Percentiles rank a stretch among this genome's conserved stretches.
phyloP scores from a whole-genome alignment of 2,797 vertebrate genomes.

The Peromyscus aztecus region DNA sequence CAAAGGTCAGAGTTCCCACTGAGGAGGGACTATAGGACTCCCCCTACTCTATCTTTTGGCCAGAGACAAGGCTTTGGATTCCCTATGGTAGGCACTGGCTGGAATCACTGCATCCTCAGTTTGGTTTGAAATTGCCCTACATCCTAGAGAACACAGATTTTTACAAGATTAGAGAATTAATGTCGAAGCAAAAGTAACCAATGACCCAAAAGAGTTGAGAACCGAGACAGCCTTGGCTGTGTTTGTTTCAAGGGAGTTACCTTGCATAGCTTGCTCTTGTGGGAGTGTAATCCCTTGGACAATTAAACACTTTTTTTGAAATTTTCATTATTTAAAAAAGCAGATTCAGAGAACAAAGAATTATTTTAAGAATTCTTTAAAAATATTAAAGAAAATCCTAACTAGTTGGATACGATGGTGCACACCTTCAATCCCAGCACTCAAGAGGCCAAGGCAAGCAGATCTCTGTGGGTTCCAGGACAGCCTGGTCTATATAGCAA shows the following conservation, averaged over 20 bases:
- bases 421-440: not conserved
- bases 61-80: not conserved
- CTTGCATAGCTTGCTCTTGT: not conserved
- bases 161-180: not conserved
- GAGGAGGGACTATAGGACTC: not conserved
- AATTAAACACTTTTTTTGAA: not conserved
- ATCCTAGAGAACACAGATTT: not conserved
- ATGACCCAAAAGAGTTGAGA: not conserved
- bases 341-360: slow-evolving; percentile 29
- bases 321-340: not conserved
- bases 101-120: not conserved
- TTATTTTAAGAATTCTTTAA: not conserved
- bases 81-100: not conserved
- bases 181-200: not conserved
- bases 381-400: not conserved
- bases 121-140: not conserved
- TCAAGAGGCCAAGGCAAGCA: not conserved
- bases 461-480: not conserved
- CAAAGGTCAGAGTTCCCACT: not conserved
- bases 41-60: not conserved
- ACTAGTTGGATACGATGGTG: not conserved
- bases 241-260: not conserved
- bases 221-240: not conserved
- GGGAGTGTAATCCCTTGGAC: not conserved
- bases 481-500: not conserved